Percentiles rank a stretch among this genome's conserved stretches.
These are phyloP conservation scores for Phaethornis superciliosus DNA, from an alignment of 2,113 vertebrate genomes.

Conservation along the genomic window DNA sequence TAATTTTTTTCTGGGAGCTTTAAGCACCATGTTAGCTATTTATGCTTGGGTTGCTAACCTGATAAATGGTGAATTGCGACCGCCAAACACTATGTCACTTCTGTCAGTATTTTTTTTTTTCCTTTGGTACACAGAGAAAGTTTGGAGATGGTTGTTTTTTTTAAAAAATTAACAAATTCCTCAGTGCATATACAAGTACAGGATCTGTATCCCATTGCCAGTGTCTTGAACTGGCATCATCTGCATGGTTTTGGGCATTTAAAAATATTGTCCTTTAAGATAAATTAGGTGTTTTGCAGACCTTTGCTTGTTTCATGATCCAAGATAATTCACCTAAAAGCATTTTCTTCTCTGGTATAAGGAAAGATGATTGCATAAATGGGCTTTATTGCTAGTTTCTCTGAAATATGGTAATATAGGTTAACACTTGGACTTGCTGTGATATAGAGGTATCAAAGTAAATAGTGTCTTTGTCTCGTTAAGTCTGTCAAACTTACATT, in stretches of 20 bases:
- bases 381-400: not conserved
- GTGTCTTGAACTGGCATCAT: not conserved
- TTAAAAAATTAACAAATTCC: not conserved
- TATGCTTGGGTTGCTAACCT: not conserved
- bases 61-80: not conserved
- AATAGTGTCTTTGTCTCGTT: not conserved
- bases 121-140: not conserved
- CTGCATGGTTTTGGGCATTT: fast-evolving
- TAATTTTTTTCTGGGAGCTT: not conserved
- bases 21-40: not conserved
- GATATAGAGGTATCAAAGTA: not conserved
- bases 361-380: not conserved
- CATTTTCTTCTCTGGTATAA: not conserved
- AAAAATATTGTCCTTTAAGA: not conserved
- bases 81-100: not conserved
- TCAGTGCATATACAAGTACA: not conserved
- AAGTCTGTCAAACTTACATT: not conserved
- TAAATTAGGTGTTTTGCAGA: not conserved
- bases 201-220: not conserved
- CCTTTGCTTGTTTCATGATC: not conserved
- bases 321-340: not conserved
- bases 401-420: not conserved
- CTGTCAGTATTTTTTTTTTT: not conserved
- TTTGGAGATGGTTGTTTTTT: not conserved
- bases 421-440: not conserved